Base-by-base conservation (phyloP, 2,113 vertebrate genomes). In the Sterrhoptilus dennistouni region DNA sequence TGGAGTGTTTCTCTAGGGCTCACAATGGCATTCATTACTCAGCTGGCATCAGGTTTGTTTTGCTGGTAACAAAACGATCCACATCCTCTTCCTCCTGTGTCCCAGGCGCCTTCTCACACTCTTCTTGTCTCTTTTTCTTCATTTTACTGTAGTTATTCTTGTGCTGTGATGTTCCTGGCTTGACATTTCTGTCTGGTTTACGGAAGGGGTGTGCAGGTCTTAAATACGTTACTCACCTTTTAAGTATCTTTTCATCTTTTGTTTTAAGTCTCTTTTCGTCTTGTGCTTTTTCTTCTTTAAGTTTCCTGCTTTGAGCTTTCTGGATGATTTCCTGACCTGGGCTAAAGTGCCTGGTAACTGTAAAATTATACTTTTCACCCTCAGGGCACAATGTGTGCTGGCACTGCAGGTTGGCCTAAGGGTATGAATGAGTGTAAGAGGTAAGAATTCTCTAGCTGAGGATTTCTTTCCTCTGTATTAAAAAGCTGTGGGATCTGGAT, bases 11-110 rank as follows among this genome's bases (percentile, higher is more conserved):
- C 57, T 59, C 29, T 4, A 2, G 5, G 2, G 31, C 27, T 65
- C 84, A 59, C 89, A 72, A n/a, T 15, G 3, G 5, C 59, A 2
- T 33, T 52, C 36, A 0, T 35, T 27, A 13, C 54, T 56, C 81
- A 45, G 81, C 64, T 81, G 87, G 81, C 93, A 81, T 10, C 0
- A 0, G 3, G 4, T 35, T 60, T 81, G 90, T 87, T 84, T 81
- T 25, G 54, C 87, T 87, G 89, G n/a, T 38, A 49, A 89, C 60
- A 56, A 65, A 86, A 74, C 38, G 9, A 28, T 29, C 64, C 5
- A 71, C 93, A 97, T 97, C 97, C 97, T 97, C 93, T 96, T 96
- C 94, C 95, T 93, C 75, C 95, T 56, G 91, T 7, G 25, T 68
- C 78, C 81, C 90, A 14, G 5, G 72, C 36, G 2, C 64, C 75